These are phyloP conservation scores for Octodonta nipae DNA, from an alignment of 2,888 invertebrate genomes.

Conservation along the genomic window DNA sequence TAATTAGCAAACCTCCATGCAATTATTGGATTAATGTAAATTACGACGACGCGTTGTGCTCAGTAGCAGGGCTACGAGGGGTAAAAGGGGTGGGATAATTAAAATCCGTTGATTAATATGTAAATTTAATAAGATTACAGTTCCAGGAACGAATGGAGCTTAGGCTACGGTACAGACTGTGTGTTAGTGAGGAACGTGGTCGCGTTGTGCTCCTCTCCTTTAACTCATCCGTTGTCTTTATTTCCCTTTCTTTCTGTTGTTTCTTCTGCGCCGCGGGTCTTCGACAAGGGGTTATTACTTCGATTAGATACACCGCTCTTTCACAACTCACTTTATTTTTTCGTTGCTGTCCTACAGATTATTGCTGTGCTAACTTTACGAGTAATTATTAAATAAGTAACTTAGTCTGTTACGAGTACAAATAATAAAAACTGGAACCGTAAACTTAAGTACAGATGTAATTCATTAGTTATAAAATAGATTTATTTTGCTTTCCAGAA, in stretches of 20 bases:
- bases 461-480: too few species aligned
- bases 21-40: constrained; percentile 85
- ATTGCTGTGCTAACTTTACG: too few species aligned
- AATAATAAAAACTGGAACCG: too few species aligned
- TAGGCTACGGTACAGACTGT: constrained; percentile 18
- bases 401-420: too few species aligned
- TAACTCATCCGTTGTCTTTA: background rate
- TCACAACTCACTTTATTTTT: too few species aligned
- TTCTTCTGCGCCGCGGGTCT: too few species aligned
- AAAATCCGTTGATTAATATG: constrained; percentile 97
- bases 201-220: constrained; percentile 7
- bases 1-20: constrained; percentile 85
- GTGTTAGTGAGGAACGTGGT: constrained; percentile 2
- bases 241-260: constrained; percentile 4
- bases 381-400: too few species aligned
- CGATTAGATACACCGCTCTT: too few species aligned
- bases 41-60: constrained; percentile 42
- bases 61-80: constrained; percentile 30
- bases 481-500: too few species aligned
- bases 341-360: too few species aligned
- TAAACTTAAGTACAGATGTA: too few species aligned
- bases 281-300: too few species aligned
- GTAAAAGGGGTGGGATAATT: constrained; percentile 65
- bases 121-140: constrained; percentile 97
- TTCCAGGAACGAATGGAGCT: constrained; percentile 64